Evolutionary conservation across 2,888 invertebrate genomes (phyloP).

Genomic region (Trichogramma dendrolimi): DNA sequence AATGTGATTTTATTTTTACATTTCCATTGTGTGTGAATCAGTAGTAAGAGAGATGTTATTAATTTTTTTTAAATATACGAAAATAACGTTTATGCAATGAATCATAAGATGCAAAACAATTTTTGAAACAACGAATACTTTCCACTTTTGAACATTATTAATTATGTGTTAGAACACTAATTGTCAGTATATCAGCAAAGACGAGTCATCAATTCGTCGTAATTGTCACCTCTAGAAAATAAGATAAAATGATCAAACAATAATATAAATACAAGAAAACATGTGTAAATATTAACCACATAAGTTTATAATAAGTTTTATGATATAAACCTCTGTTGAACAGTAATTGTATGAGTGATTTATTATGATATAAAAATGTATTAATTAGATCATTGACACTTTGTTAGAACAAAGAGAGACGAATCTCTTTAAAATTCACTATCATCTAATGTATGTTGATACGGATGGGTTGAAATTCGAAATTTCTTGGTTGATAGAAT

Average conservation of each 20-base stretch:
- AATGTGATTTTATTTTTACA: constrained; percentile 21
- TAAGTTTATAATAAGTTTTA: constrained; percentile 28
- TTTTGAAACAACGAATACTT: constrained; percentile 26
- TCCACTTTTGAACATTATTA: constrained; percentile 21
- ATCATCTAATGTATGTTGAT: constrained; percentile 22
- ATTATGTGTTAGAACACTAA: constrained; percentile 22
- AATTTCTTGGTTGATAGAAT: constrained; percentile 22
- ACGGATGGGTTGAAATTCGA: constrained; percentile 25
- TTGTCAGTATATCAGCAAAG: constrained; percentile 23
- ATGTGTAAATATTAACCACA: constrained; percentile 27
- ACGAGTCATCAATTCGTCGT: constrained; percentile 24
- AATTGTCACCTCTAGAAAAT: constrained; percentile 24
- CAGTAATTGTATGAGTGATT: constrained; percentile 24
- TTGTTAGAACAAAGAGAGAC: constrained; percentile 24
- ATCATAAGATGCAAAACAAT: constrained; percentile 23
- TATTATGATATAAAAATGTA: constrained; percentile 16
- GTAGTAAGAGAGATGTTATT: background rate
- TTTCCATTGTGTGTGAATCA: constrained; percentile 14
- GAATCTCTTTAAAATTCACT: constrained; percentile 27
- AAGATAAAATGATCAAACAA: constrained; percentile 27
- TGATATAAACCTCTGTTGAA: constrained; percentile 23
- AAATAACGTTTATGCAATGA: constrained; percentile 20
- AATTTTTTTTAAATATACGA: constrained; percentile 23
- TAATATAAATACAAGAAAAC: constrained; percentile 23
- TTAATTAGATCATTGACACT: constrained; percentile 15